These are phyloP conservation scores for Podocnemis expansa DNA, from an alignment of 2,113 vertebrate genomes.

Conservation along the genomic window DNA sequence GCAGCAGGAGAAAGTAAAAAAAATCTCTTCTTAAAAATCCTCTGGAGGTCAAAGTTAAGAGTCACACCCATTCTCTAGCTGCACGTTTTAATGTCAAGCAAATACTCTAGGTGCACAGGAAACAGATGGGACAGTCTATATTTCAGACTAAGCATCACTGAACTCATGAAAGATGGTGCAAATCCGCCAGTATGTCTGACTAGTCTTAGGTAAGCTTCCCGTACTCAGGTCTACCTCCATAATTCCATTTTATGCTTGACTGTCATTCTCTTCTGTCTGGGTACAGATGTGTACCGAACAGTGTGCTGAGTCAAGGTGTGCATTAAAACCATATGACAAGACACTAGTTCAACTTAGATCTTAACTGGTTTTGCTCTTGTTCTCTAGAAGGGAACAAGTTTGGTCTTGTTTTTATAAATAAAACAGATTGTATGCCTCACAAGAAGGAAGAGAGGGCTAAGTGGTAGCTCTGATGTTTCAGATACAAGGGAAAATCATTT, in stretches of 20 bases:
- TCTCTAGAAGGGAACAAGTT: slow-evolving; percentile 28
- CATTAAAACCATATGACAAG: slow-evolving; percentile 35
- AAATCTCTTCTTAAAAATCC: too few relatives aligned
- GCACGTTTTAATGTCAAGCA: background rate
- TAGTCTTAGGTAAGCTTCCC: background rate
- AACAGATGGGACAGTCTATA: background rate
- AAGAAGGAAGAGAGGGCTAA: background rate
- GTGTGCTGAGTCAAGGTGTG: slow-evolving; percentile 17
- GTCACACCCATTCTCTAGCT: background rate
- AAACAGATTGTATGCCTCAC: background rate
- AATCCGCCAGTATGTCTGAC: background rate
- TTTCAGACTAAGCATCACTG: background rate
- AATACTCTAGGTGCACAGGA: background rate
- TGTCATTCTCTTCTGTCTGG: background rate
- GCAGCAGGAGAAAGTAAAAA: background rate
- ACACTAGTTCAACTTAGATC: background rate
- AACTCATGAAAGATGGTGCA: background rate
- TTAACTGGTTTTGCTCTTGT: slow-evolving; percentile 35
- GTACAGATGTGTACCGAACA: slow-evolving; percentile 20
- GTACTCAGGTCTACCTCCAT: background rate
- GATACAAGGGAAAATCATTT: slow-evolving; percentile 66
- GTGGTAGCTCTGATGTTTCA: slow-evolving; percentile 19
- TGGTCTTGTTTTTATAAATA: slow-evolving; percentile 8
- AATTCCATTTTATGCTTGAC: background rate
- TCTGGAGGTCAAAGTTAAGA: background rate